phyloP scores from a whole-genome alignment of 2,888 invertebrate genomes.

The Meloe dianella region DNA sequence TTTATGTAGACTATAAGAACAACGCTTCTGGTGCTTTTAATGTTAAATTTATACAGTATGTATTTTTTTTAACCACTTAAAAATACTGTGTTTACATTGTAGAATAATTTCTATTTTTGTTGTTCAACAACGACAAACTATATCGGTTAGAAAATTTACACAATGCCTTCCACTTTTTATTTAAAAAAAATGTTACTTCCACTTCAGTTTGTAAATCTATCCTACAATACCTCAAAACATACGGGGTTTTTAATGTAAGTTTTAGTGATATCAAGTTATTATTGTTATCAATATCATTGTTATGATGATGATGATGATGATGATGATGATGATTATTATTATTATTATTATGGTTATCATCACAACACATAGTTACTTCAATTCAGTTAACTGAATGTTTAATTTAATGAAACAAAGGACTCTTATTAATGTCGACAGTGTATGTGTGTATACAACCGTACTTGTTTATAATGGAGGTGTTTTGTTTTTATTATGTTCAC shows the following conservation, averaged over 20 bases:
- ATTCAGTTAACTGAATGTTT: neutral
- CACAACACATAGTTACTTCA: neutral
- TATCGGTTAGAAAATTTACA: neutral
- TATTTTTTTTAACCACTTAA: neutral
- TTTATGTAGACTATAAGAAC: neutral
- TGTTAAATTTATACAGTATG: neutral
- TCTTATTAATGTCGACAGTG: neutral
- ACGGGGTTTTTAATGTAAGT: neutral
- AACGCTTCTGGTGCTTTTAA: neutral
- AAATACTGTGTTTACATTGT: neutral
- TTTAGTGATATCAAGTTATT: too few species aligned
- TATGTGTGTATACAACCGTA: neutral
- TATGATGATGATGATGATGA: too few species aligned
- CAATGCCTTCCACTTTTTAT: neutral
- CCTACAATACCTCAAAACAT: neutral
- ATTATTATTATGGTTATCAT: neutral
- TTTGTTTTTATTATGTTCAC: neutral
- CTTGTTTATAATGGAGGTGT: constrained; percentile 1
- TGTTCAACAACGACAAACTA: neutral
- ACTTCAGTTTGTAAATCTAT: neutral
- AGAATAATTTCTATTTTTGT: neutral
- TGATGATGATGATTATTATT: neutral
- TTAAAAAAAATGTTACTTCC: neutral
- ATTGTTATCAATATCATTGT: too few species aligned
- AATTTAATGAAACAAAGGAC: neutral